Conservation (phyloP, 2,113 vertebrate species). For the Pseudonaja textilis region DNA sequence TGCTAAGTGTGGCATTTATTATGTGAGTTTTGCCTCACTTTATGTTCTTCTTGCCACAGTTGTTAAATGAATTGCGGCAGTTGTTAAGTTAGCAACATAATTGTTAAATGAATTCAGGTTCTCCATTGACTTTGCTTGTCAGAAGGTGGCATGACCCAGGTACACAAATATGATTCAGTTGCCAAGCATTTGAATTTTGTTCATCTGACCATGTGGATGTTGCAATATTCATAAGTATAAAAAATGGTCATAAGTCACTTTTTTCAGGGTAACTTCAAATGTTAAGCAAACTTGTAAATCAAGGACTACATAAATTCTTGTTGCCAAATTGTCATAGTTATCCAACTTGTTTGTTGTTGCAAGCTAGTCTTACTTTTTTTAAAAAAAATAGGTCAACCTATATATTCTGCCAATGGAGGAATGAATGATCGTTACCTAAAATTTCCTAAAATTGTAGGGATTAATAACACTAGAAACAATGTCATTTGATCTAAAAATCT, state of each 20-base stretch:
- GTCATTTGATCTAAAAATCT: slow-evolving; percentile 25
- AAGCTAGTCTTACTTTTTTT: background rate
- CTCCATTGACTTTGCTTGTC: background rate
- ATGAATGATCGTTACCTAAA: background rate
- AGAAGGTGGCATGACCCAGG: background rate
- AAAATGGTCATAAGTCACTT: background rate
- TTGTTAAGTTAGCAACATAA: background rate
- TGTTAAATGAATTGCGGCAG: background rate
- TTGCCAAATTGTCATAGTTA: background rate
- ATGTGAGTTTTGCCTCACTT: background rate
- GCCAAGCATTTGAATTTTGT: background rate
- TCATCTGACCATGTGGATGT: background rate
- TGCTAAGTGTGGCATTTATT: background rate
- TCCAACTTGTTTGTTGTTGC: background rate
- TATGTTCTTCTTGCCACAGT: background rate
- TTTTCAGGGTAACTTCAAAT: background rate
- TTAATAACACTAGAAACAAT: background rate
- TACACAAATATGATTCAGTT: background rate
- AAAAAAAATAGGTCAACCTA: background rate
- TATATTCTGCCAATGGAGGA: background rate
- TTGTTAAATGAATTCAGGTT: background rate
- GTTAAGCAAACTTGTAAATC: background rate
- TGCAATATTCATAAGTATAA: background rate
- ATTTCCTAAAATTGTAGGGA: background rate
- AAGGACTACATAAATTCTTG: background rate